Evolutionary conservation across 2,113 vertebrate species (phyloP), one percentile per base, ranked within the genome.

Genomic region (Atrichornis clamosus): DNA sequence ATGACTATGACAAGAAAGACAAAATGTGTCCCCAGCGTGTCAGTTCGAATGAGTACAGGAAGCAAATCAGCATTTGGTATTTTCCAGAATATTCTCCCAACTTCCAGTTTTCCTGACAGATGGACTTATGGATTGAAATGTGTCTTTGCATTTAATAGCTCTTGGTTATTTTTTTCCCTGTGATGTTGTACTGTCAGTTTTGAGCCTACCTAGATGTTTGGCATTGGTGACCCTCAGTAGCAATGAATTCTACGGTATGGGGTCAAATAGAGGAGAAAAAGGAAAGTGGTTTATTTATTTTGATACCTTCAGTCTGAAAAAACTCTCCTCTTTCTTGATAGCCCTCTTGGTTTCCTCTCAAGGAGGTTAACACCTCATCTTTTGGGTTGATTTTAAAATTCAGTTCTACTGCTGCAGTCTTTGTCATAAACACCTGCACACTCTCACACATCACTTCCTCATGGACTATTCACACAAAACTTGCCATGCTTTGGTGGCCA

Each of bases 91-190:
- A 85, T 82, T 90, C n/a, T 91, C 15, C 47, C 16, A 75, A 7
- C 2, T 27, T 84, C 30, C 27, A 67, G 1, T 39, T 77, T 72
- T 72, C 9, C 18, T 41, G 33, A 52, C 13, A 3, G 5, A 46
- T 2, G 1, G 20, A 20, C 1, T 72, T 87, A 56, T 2, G 16
- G 32, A 64, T 33, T 11, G 6, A 85, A 6, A 5, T 1, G 0
- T 84, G 7, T 58, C n/a, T 91, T 84, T 87, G 32, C 18, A 17
- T 68, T 60, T 83, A 52, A 82, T 13, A 79, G 24, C 4, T 41
- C 20, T 74, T 63, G 35, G 26, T 69, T 30, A 14, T 46, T 46
- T 19, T 60, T 52, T 20, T 27, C 10, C 3, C 11, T 5, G 6
- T 62, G 15, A 33, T 3, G 1, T 12, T 47, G 2, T 85, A 7